Evolutionary conservation across 2,113 vertebrate species (phyloP).

Genomic region (Rhipidura dahli): DNA sequence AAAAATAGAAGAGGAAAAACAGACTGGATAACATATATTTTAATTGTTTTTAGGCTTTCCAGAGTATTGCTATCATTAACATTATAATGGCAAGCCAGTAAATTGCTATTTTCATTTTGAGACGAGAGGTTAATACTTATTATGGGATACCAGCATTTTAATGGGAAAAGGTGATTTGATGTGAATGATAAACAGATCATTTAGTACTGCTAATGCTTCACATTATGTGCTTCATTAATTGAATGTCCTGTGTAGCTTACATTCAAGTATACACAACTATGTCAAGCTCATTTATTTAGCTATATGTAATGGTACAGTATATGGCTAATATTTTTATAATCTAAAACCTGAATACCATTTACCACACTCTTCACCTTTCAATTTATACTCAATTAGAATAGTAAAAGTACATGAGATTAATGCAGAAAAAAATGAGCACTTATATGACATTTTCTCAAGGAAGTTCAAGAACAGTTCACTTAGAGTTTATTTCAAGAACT

Average conservation of each 20-base stretch:
- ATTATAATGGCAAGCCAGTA: not conserved
- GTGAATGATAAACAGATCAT: slow-evolving; percentile 27
- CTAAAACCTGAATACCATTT: not conserved
- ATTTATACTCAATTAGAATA: not conserved
- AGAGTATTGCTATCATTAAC: slow-evolving; percentile 11
- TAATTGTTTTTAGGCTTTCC: not conserved
- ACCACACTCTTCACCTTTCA: not conserved
- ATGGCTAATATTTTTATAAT: not conserved
- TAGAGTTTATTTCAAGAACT: not conserved
- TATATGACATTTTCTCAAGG: slow-evolving; percentile 2
- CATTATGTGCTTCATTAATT: slow-evolving; percentile 39
- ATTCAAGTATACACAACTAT: not conserved
- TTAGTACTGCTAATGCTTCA: not conserved
- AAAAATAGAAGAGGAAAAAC: not conserved
- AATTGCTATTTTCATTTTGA: slow-evolving; percentile 23
- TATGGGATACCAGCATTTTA: slow-evolving; percentile 1
- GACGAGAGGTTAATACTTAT: not conserved
- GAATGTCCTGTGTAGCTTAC: not conserved
- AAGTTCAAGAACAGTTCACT: slow-evolving; percentile 35
- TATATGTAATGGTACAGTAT: not conserved
- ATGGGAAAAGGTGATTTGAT: slow-evolving; percentile 28
- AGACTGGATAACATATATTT: not conserved
- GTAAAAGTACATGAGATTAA: not conserved
- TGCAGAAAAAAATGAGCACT: not conserved
- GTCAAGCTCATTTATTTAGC: not conserved